Evolutionary conservation across 2,113 vertebrate species (phyloP), one percentile per base, ranked within the genome.

Genomic region (Calidris pugnax): DNA sequence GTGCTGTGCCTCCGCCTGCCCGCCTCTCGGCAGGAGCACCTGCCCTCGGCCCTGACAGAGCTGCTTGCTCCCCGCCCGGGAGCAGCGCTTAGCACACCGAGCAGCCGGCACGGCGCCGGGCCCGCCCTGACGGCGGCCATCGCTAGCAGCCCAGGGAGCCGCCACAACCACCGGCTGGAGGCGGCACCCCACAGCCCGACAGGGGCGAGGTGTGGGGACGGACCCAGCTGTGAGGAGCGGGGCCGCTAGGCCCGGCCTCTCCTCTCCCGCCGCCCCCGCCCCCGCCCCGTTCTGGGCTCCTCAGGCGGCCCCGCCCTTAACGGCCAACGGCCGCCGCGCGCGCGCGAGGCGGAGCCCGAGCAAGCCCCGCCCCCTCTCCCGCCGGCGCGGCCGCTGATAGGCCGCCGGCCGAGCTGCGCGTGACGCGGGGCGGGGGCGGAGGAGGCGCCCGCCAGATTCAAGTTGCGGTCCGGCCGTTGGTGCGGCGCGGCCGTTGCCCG

Each of bases 401-500:
- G 89, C 22, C 23, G 2, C 0, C 6, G 69, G 45, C 33, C 33
- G 26, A 26, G 10, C 9, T 18, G 23, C 50, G 59, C 45, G 37
- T 5, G 35, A 23, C 28, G 69, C 5, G 20, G 0, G 21, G 20
- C 24, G 21, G 35, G 18, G 50, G 22, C 8, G 41, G 55, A 6
- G 28, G 64, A 0, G 47, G 53, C 0, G 48, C 67, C 67, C 62
- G 93, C 66, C 67, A 69, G 12, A 53, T 94, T 94, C 68, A 68
- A 83, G 24, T 33, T 2, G 51, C 57, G 43, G 35, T 9, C 37
- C 37, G 37, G 10, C 37, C 37, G 51, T 15, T 16, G 51, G 8
- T 28, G 18, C 1, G 2, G 47, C 3, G 18, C 1, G 2, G 47
- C 3, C 1, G 22, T 8, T 50, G 67, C 3, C 0, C 2, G 6